phyloP scores from a whole-genome alignment of 2,797 vertebrate species.

The Acanthopagrus latus region DNA sequence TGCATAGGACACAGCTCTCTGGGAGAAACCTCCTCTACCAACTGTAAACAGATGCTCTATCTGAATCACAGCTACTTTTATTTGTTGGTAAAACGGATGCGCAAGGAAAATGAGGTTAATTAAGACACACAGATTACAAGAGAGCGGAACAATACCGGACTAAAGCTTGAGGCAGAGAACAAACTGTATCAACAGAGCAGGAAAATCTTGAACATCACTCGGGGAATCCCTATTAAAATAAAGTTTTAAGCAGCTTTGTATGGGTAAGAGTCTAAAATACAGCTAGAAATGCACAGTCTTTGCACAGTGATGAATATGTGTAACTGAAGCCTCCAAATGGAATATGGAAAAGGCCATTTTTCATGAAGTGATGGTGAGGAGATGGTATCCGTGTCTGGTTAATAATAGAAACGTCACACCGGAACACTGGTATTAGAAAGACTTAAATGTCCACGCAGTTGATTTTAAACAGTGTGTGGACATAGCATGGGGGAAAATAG shows the following conservation, averaged over 20 bases:
- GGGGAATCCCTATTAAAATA: background rate
- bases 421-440: constrained; percentile 50
- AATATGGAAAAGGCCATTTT: constrained; percentile 45
- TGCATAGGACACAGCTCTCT: constrained; percentile 7
- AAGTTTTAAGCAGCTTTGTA: constrained; percentile 13
- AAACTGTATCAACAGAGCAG: background rate
- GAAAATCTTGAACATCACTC: constrained; percentile 8
- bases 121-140: constrained; percentile 6
- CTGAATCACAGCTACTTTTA: background rate
- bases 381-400: constrained; percentile 48
- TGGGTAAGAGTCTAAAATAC: constrained; percentile 5
- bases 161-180: constrained; percentile 6
- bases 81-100: constrained; percentile 4
- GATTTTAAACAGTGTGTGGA: constrained; percentile 40
- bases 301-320: constrained; percentile 34
- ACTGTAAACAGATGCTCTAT: constrained; percentile 29
- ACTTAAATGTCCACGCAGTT: constrained; percentile 23
- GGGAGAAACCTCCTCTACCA: background rate
- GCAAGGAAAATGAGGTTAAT: constrained; percentile 1
- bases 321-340: constrained; percentile 36
- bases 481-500: background rate
- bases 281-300: constrained; percentile 19
- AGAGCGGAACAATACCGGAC: background rate
- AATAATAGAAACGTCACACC: constrained; percentile 54
- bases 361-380: constrained; percentile 31